Evolutionary conservation across 1,140 invertebrate genomes (phyloP).

Genomic region (Oedothorax gibbosus): DNA sequence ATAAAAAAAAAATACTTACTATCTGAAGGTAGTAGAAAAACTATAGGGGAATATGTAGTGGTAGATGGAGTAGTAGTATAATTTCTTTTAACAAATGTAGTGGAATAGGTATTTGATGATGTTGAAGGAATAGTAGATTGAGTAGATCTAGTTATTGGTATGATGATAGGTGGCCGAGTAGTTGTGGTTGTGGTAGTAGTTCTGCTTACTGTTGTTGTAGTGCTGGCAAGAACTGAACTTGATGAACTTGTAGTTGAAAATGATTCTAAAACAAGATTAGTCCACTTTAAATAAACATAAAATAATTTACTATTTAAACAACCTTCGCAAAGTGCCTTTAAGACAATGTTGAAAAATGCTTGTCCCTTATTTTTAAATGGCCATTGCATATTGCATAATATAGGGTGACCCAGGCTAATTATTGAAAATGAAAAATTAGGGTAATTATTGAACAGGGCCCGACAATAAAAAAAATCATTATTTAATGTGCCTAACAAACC

Average conservation of each 20-base stretch:
- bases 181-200: constrained; percentile 61
- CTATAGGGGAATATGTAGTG: constrained; percentile 56
- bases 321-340: background rate
- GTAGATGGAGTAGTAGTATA: constrained; percentile 61
- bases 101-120: constrained; percentile 45
- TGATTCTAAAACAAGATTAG: constrained; percentile 31
- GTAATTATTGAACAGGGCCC: too few species aligned
- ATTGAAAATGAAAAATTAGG: too few species aligned
- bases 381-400: too few species aligned
- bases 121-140: constrained; percentile 49
- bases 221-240: constrained; percentile 15
- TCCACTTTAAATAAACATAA: background rate
- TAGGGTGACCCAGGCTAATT: too few species aligned
- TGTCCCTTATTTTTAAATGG: too few species aligned
- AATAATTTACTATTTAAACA: too few species aligned
- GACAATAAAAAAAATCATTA: too few species aligned
- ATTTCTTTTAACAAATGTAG: constrained; percentile 55
- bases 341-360: too few species aligned
- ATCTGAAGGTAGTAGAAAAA: constrained; percentile 11
- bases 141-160: constrained; percentile 46
- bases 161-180: constrained; percentile 55
- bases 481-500: too few species aligned
- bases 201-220: constrained; percentile 42
- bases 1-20: background rate
- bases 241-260: constrained; percentile 22